A percentile compares a stretch with the other conserved stretches of the same genome.
phyloP scores from a whole-genome alignment of 2,888 invertebrate genomes.

The Pollenia griseotomentosa region DNA sequence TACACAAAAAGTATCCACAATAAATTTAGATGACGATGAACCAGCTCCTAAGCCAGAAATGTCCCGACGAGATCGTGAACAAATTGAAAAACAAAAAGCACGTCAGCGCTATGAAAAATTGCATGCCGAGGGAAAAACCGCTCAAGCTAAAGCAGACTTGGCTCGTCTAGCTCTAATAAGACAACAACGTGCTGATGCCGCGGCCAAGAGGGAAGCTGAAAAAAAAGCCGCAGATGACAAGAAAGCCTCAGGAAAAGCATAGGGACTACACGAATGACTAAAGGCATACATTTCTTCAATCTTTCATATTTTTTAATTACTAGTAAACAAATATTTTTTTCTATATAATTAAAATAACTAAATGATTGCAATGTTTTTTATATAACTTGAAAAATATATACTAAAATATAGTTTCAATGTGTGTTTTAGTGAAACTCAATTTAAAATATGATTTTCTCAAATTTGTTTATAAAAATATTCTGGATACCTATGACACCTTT shows the following conservation, averaged over 20 bases:
- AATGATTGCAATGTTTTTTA: conserved; percentile 67
- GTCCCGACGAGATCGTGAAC: conserved; percentile 93
- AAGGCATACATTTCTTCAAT: conserved; percentile 6
- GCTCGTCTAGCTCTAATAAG: conserved; percentile 96
- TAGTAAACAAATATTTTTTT: conserved; percentile 59
- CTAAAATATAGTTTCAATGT: conserved; percentile 20
- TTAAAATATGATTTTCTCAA: no score
- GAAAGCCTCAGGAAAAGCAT: conserved; percentile 72
- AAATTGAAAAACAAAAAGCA: conserved; percentile 95
- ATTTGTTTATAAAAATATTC: no score
- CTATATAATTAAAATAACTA: conserved; percentile 51
- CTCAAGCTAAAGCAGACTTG: conserved; percentile 96
- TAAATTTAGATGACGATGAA: conserved; percentile 80
- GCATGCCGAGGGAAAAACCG: conserved; percentile 97
- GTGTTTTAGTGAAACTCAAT: no score
- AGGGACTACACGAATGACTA: not conserved
- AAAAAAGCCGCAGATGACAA: conserved; percentile 90
- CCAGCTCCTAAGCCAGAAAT: conserved; percentile 88
- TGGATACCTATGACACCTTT: no score
- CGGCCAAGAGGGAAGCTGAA: conserved; percentile 95
- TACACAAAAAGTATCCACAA: conserved; percentile 89
- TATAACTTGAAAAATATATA: conserved; percentile 50
- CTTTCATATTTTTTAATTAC: conserved; percentile 26
- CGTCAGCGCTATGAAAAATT: conserved; percentile 95
- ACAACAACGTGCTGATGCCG: conserved; percentile 97